Evolutionary conservation across 2,888 invertebrate genomes (phyloP), one percentile per base, ranked within the genome.

Genomic region (Drosophila siamana): DNA sequence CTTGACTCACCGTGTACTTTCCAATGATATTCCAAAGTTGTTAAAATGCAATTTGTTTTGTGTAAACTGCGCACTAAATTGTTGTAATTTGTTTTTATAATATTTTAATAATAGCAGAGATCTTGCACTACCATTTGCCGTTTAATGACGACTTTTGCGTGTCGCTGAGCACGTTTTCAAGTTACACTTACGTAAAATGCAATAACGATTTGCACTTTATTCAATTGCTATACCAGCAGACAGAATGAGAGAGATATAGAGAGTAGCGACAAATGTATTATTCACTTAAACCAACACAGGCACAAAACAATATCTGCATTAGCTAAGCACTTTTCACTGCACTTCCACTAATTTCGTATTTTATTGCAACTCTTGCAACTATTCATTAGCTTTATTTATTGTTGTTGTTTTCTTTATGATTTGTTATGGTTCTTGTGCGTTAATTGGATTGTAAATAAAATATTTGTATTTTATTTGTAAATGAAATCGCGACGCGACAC

Each of bases 121-220:
- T 24, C 11, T 1, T 22, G 16, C 54, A 54, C 51, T 16, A 33
- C 11, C 36, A 6, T 41, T 26, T 51, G 56, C 36, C 36, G 26
- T 28, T 54, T 56, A n/a, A 50, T 40, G 9, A 44, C n/a, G 28
- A 13, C 43, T 51, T 24, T 52, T 40, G 22, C 11, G 54, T 22
- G 36, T 40, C 33, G 9, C 51, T 60, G 56, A 26, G 41, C 41
- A 54, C 43, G 40, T n/a, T 33, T 33, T 64, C 48, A 65, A 71
- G 63, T 69, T 56, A 22, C 47, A 24, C 78, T 86, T 77, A 86
- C 66, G 78, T 87, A 81, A 84, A 81, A 65, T 65, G 40, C 66
- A 69, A 59, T 36, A 61, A 50, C 38, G 54, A 67, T 51, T 71
- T 85, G 62, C 87, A 74, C 71, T 70, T 69, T 86, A 64, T 51